These are phyloP conservation scores for Actenoides lindsayi DNA, from an alignment of 2,113 vertebrate species.

Conservation along the genomic window DNA sequence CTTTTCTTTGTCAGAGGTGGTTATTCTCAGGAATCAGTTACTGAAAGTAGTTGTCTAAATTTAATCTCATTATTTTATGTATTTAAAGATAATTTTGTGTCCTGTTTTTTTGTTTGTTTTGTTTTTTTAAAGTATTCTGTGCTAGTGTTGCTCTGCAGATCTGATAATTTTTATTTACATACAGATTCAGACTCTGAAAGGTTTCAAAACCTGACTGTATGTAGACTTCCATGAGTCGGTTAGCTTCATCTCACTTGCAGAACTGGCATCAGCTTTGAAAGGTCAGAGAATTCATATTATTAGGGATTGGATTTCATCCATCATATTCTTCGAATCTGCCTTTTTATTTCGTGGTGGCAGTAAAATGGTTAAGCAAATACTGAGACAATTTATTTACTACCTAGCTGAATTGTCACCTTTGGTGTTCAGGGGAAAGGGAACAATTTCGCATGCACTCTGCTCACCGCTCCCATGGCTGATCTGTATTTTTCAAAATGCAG, in stretches of 20 bases:
- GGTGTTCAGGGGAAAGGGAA: neutral
- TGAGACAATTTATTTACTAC: neutral
- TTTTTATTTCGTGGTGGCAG: neutral
- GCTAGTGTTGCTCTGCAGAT: neutral
- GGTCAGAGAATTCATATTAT: neutral
- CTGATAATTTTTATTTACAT: slow-evolving; percentile 9
- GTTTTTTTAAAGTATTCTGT: neutral
- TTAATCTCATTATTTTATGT: too few relatives aligned
- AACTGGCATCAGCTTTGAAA: slow-evolving; percentile 14
- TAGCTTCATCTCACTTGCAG: neutral
- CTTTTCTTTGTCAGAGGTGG: neutral
- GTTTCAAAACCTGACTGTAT: neutral
- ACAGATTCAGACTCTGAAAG: neutral
- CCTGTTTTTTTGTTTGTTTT: neutral
- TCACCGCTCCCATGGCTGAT: neutral
- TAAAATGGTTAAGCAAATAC: slow-evolving; percentile 12
- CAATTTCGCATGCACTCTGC: neutral
- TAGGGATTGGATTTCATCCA: neutral
- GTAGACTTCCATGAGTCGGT: neutral
- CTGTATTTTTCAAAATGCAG: slow-evolving; percentile 18
- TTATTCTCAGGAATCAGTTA: neutral
- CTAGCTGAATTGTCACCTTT: neutral
- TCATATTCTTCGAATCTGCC: neutral
- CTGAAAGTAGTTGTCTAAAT: neutral
- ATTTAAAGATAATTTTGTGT: too few relatives aligned